phyloP scores from a whole-genome alignment of 53 echinoderm and acorn worm species.

The Henricia sp. region DNA sequence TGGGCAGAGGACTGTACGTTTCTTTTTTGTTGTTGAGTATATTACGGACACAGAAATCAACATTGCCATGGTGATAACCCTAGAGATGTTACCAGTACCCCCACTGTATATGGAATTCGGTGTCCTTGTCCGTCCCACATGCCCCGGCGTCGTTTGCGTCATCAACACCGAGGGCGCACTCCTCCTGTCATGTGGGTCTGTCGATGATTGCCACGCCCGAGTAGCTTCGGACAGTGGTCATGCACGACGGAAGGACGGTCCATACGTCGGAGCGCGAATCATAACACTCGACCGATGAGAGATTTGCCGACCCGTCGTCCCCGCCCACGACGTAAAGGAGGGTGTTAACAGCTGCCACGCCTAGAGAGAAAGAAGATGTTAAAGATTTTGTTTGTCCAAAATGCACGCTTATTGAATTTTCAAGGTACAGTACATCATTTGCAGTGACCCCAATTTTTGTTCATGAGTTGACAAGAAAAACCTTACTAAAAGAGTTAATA shows the following conservation, averaged over 20 bases:
- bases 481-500: background rate
- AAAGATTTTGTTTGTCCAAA: too few species aligned
- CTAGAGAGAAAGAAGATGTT: slow-evolving; percentile 31
- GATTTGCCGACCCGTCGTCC: slow-evolving; percentile 94
- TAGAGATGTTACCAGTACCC: slow-evolving; percentile 56
- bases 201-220: slow-evolving; percentile 97
- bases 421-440: too few species aligned
- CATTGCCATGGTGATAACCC: too few species aligned
- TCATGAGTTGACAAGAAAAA: background rate
- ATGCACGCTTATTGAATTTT: too few species aligned
- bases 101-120: slow-evolving; percentile 60
- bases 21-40: too few species aligned
- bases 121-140: slow-evolving; percentile 17
- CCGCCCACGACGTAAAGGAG: slow-evolving; percentile 94
- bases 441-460: background rate
- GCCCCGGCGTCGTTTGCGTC: slow-evolving; percentile 8
- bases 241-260: slow-evolving; percentile 78
- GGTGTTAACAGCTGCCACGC: slow-evolving; percentile 95
- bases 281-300: slow-evolving; percentile 97
- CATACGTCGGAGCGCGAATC: slow-evolving; percentile 89
- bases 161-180: slow-evolving; percentile 50
- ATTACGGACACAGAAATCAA: too few species aligned
- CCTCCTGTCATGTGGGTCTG: slow-evolving; percentile 74
- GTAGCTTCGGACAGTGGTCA: slow-evolving; percentile 97
- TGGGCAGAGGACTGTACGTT: too few species aligned